Percentiles rank a stretch among this genome's conserved stretches.
phyloP scores from a whole-genome alignment of 2,888 invertebrate species.

The Acheta domesticus region DNA sequence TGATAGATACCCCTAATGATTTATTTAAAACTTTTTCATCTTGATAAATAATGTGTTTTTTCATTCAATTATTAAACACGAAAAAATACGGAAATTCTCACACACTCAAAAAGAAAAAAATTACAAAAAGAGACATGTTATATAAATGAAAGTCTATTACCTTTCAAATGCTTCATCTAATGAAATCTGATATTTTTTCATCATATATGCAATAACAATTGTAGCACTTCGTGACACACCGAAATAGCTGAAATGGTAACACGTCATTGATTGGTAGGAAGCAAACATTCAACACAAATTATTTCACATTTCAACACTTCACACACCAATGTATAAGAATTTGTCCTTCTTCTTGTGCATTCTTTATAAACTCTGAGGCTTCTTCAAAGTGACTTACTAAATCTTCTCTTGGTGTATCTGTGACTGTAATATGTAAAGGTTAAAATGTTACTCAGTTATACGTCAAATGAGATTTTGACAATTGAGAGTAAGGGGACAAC shows the following conservation, averaged over 20 bases:
- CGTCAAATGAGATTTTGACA: too few species aligned
- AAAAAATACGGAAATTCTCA: too few species aligned
- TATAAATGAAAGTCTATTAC: slow-evolving; percentile 37
- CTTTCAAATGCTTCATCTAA: slow-evolving; percentile 67
- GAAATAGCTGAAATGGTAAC: slow-evolving; percentile 62
- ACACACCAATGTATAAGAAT: slow-evolving; percentile 82
- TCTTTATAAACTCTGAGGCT: slow-evolving; percentile 71
- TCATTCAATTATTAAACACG: too few species aligned
- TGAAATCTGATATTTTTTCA: slow-evolving; percentile 76
- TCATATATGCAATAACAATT: slow-evolving; percentile 79
- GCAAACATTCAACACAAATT: too few species aligned
- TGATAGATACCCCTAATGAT: too few species aligned
- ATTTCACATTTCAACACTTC: too few species aligned
- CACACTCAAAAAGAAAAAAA: too few species aligned
- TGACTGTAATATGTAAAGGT: slow-evolving; percentile 54
- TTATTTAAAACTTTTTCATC: too few species aligned
- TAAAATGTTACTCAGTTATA: too few species aligned
- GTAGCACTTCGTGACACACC: slow-evolving; percentile 89
- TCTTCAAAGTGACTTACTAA: slow-evolving; percentile 74
- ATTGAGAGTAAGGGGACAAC: neutral
- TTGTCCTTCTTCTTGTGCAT: slow-evolving; percentile 63
- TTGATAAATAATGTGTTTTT: too few species aligned
- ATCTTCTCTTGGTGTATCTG: slow-evolving; percentile 82
- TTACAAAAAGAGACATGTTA: too few species aligned
- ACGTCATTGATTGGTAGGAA: too few species aligned